These are phyloP conservation scores for Hiodon alosoides DNA, from an alignment of 2,113 vertebrate species.

Conservation along the genomic window DNA sequence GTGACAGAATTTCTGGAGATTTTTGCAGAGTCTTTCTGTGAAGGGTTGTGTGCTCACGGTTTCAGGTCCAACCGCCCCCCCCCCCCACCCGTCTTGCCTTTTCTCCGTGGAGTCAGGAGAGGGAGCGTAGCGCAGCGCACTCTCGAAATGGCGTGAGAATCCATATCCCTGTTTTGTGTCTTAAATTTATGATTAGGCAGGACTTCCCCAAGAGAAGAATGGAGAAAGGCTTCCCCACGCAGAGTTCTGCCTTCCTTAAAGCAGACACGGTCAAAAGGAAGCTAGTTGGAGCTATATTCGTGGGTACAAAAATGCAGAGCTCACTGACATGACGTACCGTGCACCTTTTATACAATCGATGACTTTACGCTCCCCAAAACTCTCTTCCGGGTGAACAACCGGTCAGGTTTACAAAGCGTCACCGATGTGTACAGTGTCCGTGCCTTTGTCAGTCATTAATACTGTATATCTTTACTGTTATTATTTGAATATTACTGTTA, in stretches of 20 bases:
- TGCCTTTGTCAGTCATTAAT: constrained; percentile 19
- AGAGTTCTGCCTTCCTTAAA: no score
- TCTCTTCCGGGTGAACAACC: no score
- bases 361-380: no score
- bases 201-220: no score
- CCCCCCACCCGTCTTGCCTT: background rate
- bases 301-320: no score
- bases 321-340: no score
- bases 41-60: constrained; percentile 55
- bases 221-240: no score
- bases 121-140: background rate
- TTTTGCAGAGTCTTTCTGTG: constrained; percentile 11
- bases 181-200: background rate
- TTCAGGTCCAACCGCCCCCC: background rate
- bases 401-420: background rate
- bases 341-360: no score
- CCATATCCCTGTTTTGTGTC: background rate
- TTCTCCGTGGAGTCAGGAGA: background rate
- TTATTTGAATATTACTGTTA: background rate
- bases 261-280: no score
- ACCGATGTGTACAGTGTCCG: background rate
- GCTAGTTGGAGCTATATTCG: no score
- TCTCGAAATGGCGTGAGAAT: no score
- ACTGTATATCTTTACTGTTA: constrained; percentile 8
- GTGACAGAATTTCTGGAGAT: background rate